phyloP scores from a whole-genome alignment of 2,888 invertebrate genomes.

The Drosophila phalerata region DNA sequence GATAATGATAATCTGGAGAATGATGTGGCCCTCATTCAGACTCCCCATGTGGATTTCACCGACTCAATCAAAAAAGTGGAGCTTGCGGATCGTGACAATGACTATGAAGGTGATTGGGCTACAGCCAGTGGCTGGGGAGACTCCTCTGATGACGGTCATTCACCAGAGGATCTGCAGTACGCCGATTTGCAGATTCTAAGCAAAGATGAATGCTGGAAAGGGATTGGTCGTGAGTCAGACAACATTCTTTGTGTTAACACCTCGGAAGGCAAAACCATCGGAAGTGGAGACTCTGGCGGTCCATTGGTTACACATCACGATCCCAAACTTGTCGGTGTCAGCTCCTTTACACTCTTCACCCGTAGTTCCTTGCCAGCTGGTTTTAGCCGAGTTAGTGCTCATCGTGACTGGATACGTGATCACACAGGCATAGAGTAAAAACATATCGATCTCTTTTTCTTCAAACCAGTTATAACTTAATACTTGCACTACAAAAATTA shows the following conservation, averaged over 20 bases:
- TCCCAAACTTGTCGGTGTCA: conserved; percentile 43
- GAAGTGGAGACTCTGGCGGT: conserved; percentile 58
- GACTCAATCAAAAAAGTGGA: conserved; percentile 21
- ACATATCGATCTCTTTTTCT: too few species aligned
- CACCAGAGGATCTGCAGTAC: conserved; percentile 71
- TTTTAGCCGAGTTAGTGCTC: conserved; percentile 49
- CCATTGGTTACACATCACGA: conserved; percentile 50
- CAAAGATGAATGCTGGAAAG: conserved; percentile 73
- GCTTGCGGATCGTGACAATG: conserved; percentile 36
- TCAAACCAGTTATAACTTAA: neutral
- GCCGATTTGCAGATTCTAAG: conserved; percentile 65
- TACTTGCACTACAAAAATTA: too few species aligned
- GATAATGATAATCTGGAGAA: conserved; percentile 13
- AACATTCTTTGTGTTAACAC: conserved; percentile 42
- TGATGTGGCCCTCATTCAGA: conserved; percentile 49
- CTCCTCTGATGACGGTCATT: conserved; percentile 46
- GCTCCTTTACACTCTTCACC: conserved; percentile 31
- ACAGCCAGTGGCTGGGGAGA: conserved; percentile 67
- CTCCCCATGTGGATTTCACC: conserved; percentile 43
- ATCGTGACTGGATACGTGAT: conserved; percentile 56
- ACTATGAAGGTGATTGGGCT: conserved; percentile 31
- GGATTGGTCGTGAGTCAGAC: conserved; percentile 1
- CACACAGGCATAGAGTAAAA: conserved; percentile 35
- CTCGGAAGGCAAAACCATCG: conserved; percentile 38
- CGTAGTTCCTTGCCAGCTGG: conserved; percentile 32